Percentiles rank a stretch among this genome's conserved stretches.
Evolutionary conservation across 2,888 invertebrate genomes (phyloP).

Genomic region (Pachycephus smyrnensis): DNA sequence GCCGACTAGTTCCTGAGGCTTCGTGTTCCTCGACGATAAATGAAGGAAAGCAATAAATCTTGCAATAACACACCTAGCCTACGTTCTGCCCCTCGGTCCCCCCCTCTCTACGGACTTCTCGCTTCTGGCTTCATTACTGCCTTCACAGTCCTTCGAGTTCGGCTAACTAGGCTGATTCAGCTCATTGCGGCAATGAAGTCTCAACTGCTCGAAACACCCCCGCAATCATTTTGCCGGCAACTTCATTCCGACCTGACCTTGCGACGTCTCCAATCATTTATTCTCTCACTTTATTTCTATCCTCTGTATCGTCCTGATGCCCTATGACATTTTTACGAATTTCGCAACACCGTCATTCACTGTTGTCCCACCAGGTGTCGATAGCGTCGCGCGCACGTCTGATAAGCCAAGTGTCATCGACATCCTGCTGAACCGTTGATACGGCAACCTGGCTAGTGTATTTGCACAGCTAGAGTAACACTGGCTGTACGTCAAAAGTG

Average conservation of each 20-base stretch:
- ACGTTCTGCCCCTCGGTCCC: constrained; percentile 12
- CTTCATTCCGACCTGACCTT: background rate
- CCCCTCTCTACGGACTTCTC: constrained; percentile 14
- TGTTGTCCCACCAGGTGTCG: constrained; percentile 23
- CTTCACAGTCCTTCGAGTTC: constrained; percentile 20
- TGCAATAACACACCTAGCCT: constrained; percentile 44
- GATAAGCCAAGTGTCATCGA: constrained; percentile 47
- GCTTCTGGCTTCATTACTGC: constrained; percentile 10
- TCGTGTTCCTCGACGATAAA: constrained; percentile 31
- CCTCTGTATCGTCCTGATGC: background rate
- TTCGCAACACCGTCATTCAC: constrained; percentile 18
- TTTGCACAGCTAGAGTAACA: constrained; percentile 60
- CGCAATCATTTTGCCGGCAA: constrained; percentile 30
- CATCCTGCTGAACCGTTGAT: constrained; percentile 33
- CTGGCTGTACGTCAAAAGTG: constrained; percentile 16
- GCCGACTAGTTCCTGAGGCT: background rate
- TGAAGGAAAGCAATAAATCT: constrained; percentile 55
- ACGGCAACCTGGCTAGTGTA: constrained; percentile 33
- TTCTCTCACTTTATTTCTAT: too few relatives aligned
- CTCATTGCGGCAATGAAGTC: constrained; percentile 52
- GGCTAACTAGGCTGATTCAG: constrained; percentile 46
- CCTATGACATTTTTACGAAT: background rate
- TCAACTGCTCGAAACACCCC: constrained; percentile 52
- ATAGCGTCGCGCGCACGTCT: constrained; percentile 13
- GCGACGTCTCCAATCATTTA: background rate